A percentile compares a stretch with the other conserved stretches of the same genome.
These are phyloP conservation scores for Lota lota DNA, from an alignment of 2,113 vertebrate species.

Conservation along the genomic window DNA sequence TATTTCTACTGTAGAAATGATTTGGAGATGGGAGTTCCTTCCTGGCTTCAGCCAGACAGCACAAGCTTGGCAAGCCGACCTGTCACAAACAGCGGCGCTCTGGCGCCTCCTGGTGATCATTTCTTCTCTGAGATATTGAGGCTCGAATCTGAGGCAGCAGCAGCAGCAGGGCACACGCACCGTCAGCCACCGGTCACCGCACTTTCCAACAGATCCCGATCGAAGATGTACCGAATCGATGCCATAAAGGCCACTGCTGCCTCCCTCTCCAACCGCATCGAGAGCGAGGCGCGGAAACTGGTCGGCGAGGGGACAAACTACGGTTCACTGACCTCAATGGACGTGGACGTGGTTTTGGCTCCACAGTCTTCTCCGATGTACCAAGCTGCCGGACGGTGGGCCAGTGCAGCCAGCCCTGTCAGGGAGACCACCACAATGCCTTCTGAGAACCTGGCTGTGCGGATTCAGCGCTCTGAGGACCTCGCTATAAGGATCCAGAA, in stretches of 20 bases:
- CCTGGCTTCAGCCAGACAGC: slow-evolving; percentile 62
- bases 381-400: slow-evolving; percentile 65
- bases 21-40: slow-evolving; percentile 67
- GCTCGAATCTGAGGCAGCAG: slow-evolving; percentile 64
- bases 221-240: slow-evolving; percentile 84
- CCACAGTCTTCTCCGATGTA: slow-evolving; percentile 39
- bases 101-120: slow-evolving; percentile 58
- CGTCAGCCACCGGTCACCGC: slow-evolving; percentile 40
- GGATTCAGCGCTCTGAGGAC: slow-evolving; percentile 42
- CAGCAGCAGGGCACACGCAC: slow-evolving; percentile 53
- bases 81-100: slow-evolving; percentile 26
- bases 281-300: slow-evolving; percentile 87
- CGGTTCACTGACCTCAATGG: slow-evolving; percentile 65
- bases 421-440: slow-evolving; percentile 39
- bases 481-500: slow-evolving; percentile 77
- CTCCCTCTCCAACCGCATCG: slow-evolving; percentile 90
- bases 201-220: slow-evolving; percentile 57
- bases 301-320: slow-evolving; percentile 80
- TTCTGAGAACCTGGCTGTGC: slow-evolving; percentile 41
- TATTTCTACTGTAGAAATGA: slow-evolving; percentile 71
- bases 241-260: slow-evolving; percentile 90
- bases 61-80: slow-evolving; percentile 20
- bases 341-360: slow-evolving; percentile 39
- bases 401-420: slow-evolving; percentile 74
- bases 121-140: slow-evolving; percentile 79